Percentiles rank a stretch among this genome's conserved stretches.
These are phyloP conservation scores for Syrrhaptes paradoxus DNA, from an alignment of 2,113 vertebrate species.

Conservation along the genomic window DNA sequence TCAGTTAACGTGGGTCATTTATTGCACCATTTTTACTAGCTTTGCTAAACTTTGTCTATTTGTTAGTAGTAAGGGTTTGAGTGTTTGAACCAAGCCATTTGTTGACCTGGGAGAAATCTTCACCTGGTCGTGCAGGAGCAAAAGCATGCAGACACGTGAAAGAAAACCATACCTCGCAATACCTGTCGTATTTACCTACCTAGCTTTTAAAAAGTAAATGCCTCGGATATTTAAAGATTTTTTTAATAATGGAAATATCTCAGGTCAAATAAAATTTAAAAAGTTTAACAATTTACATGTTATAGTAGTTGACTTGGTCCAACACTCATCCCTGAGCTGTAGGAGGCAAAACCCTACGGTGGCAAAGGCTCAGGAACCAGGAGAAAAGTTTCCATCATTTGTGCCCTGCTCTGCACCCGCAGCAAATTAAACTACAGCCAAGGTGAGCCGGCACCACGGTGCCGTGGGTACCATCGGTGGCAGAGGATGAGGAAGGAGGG, in stretches of 20 bases:
- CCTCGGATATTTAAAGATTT: neutral
- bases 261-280: neutral
- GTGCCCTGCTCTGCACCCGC: neutral
- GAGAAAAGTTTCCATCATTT: neutral
- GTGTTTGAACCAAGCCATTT: neutral
- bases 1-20: neutral
- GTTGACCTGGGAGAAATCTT: neutral
- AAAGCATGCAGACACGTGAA: neutral
- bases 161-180: neutral
- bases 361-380: neutral
- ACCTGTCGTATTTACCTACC: neutral
- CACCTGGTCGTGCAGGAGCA: neutral
- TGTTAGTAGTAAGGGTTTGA: neutral
- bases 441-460: neutral
- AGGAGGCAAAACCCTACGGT: neutral
- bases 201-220: neutral
- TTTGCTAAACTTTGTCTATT: neutral
- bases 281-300: neutral
- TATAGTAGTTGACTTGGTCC: neutral
- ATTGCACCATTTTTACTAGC: conserved; percentile 28
- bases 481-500: neutral
- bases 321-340: neutral
- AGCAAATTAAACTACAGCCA: neutral
- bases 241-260: neutral
- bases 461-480: no score